Base-by-base conservation (phyloP, 1,140 invertebrate species). In the Mya arenaria region DNA sequence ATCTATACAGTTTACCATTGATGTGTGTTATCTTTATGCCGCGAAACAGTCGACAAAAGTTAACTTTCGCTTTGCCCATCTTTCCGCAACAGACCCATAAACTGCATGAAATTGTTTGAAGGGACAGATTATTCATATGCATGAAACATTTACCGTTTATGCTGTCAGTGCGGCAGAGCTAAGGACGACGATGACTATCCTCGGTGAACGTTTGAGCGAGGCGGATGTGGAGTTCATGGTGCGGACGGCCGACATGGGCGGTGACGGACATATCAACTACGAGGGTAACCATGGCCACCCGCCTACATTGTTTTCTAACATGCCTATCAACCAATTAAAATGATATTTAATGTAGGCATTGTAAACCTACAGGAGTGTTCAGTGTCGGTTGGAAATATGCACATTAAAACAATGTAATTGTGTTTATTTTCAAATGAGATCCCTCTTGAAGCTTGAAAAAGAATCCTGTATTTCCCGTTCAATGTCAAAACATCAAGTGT, bases 221-320 rank as follows among this genome's bases (percentile, higher is more conserved):
- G 68, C 71, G 17, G 79, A 82, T 8, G 41, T 82, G 6, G 79
- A 82, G 15, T 73, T 62, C 56, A 82, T 82, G 79, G 55, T 82
- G 13, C 17, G 19, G 13, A 73, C 58, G 23, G 58, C 79, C 10
- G 79, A 82, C 30, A 36, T 82, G 17, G 63, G 58, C 56, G 79
- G 79, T 48, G 79, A 82, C 30, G 79, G 79, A 19, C 56, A 63
- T 13, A 41, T 82, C 4, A 82, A 82, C 32, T 82, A 82, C 65
- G 79, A 82, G 41, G 69, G 79, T 82, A n/a, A n/a, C n/a, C n/a
- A n/a, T n/a, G n/a, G n/a, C n/a, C n/a, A n/a, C n/a, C n/a, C n/a
- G n/a, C n/a, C n/a, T n/a, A n/a, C n/a, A n/a, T n/a, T n/a, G n/a
- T n/a, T n/a, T n/a, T n/a, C n/a, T n/a, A n/a, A n/a, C n/a, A n/a